phyloP scores from a whole-genome alignment of 1,140 invertebrate species.

The Andricus grossulariae region DNA sequence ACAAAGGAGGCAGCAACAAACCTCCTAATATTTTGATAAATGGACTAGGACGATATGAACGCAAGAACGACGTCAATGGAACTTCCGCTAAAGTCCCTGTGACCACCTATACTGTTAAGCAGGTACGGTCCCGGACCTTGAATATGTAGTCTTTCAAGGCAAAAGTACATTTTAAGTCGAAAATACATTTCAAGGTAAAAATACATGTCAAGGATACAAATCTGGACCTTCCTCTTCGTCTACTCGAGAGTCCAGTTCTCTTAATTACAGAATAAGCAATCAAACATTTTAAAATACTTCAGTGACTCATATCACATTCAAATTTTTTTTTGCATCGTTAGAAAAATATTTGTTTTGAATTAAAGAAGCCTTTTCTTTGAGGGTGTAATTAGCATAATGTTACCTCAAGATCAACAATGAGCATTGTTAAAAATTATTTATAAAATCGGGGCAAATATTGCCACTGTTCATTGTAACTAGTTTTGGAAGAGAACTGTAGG shows the following conservation, averaged over 20 bases:
- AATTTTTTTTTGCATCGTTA: slow-evolving; percentile 35
- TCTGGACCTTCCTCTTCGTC: too few relatives aligned
- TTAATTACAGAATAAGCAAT: neutral
- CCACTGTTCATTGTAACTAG: too few relatives aligned
- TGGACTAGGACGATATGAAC: slow-evolving; percentile 81
- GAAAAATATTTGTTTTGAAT: too few relatives aligned
- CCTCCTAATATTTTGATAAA: slow-evolving; percentile 87
- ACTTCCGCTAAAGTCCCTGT: slow-evolving; percentile 74
- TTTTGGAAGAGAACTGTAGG: too few relatives aligned
- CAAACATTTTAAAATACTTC: neutral
- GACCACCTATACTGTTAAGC: slow-evolving; percentile 78
- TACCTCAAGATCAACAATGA: too few relatives aligned
- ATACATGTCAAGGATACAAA: too few relatives aligned
- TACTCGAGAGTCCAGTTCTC: too few relatives aligned
- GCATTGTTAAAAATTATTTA: too few relatives aligned
- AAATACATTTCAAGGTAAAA: too few relatives aligned
- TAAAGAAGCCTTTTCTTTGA: too few relatives aligned
- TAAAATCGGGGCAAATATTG: too few relatives aligned
- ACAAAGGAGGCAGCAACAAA: slow-evolving; percentile 86
- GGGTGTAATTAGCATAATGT: too few relatives aligned
- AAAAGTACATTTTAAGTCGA: neutral
- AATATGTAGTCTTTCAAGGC: slow-evolving; percentile 20
- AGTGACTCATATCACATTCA: slow-evolving; percentile 13
- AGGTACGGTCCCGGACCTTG: slow-evolving; percentile 68
- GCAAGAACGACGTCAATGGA: slow-evolving; percentile 67